These are phyloP conservation scores for Orussus abietinus DNA, from an alignment of 1,140 invertebrate species.

Conservation along the genomic window DNA sequence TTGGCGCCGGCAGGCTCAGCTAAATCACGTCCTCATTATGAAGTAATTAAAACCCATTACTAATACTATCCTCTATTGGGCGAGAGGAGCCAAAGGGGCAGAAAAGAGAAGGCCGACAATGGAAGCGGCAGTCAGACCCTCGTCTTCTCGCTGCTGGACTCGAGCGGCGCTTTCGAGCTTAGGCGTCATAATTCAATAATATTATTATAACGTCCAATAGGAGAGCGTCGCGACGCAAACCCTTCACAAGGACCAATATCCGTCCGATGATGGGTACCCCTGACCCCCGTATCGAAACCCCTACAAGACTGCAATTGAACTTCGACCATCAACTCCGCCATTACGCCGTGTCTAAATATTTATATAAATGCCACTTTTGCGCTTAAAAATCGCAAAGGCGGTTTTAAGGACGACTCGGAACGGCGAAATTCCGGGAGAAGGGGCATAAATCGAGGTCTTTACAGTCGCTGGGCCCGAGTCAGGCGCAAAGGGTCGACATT, in stretches of 20 bases:
- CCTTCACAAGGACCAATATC: constrained; percentile 45
- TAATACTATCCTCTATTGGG: constrained; percentile 50
- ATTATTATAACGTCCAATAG: constrained; percentile 20
- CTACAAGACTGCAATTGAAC: too few relatives aligned
- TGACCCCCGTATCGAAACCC: too few relatives aligned
- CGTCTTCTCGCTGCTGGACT: constrained; percentile 34
- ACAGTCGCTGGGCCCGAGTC: too few relatives aligned
- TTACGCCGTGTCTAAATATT: too few relatives aligned
- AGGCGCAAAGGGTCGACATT: constrained; percentile 29
- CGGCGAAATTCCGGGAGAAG: too few relatives aligned
- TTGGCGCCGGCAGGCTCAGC: constrained; percentile 41
- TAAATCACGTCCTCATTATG: constrained; percentile 51
- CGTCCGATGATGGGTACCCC: constrained; percentile 20
- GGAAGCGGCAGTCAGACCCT: constrained; percentile 49
- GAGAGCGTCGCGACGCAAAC: constrained; percentile 17
- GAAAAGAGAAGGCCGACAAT: constrained; percentile 41
- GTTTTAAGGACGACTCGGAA: too few relatives aligned
- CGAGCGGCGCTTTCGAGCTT: constrained; percentile 26
- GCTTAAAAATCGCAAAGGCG: too few relatives aligned
- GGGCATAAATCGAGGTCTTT: too few relatives aligned
- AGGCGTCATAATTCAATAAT: constrained; percentile 39
- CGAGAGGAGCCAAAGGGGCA: constrained; percentile 30
- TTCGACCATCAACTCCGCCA: too few relatives aligned
- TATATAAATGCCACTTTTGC: too few relatives aligned
- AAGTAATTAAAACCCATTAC: constrained; percentile 56